Evolutionary conservation across 1,140 invertebrate genomes (phyloP).

Genomic region (Drosophila obscura): DNA sequence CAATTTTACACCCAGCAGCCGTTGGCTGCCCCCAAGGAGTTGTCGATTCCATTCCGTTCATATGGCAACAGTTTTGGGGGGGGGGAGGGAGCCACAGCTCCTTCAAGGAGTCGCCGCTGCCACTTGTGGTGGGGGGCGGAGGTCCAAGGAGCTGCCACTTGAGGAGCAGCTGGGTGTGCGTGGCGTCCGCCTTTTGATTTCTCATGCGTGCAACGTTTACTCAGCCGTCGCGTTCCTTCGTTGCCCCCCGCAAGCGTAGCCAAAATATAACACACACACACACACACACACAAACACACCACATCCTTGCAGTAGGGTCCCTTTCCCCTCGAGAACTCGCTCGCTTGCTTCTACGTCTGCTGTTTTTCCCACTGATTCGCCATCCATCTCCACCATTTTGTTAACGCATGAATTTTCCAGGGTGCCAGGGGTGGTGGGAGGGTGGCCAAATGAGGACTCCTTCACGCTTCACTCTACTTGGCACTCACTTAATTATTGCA

Average conservation of each 20-base stretch:
- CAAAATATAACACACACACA: conserved; percentile 49
- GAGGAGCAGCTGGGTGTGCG: conserved; percentile 4
- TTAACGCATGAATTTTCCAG: conserved; percentile 70
- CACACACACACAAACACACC: conserved; percentile 3
- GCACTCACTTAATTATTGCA: conserved; percentile 81
- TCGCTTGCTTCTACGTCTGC: not conserved
- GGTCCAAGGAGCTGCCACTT: conserved; percentile 50
- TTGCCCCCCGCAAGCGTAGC: conserved; percentile 38
- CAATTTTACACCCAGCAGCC: conserved; percentile 10
- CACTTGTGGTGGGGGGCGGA: conserved; percentile 5
- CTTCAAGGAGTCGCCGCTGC: conserved; percentile 9
- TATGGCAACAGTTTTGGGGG: conserved; percentile 35
- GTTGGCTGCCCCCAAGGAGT: not conserved
- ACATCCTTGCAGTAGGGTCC: conserved; percentile 4
- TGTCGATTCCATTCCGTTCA: conserved; percentile 5
- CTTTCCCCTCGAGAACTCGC: not conserved
- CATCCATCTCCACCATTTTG: conserved; percentile 39
- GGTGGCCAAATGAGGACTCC: conserved; percentile 62
- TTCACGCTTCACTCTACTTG: conserved; percentile 78
- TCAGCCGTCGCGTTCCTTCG: conserved; percentile 43
- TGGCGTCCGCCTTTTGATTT: conserved; percentile 63
- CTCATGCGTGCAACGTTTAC: conserved; percentile 73
- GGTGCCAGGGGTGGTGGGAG: no score
- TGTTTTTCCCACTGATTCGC: not conserved
- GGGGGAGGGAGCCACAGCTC: conserved; percentile 6